Evolutionary conservation across 2,888 invertebrate species (phyloP), one percentile per base, ranked within the genome.

Genomic region (Andrena flavipes): DNA sequence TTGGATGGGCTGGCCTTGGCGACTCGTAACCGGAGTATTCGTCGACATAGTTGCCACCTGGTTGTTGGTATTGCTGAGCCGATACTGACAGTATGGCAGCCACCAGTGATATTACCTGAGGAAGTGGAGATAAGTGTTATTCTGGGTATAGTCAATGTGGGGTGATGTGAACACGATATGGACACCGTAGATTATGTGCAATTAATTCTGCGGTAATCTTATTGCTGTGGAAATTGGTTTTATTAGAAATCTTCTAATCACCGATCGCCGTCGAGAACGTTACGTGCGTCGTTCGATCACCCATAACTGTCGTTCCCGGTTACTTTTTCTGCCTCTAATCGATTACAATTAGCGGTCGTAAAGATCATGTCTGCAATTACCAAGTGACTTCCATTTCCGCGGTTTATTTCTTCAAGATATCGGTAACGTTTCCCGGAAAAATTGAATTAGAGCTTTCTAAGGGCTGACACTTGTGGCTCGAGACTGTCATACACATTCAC

Each of bases 21-120:
- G 92, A 82, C 20, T 93, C 93, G 87, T 94, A 94, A 29, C 93
- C 93, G 33, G 94, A 92, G 90, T 95, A 95, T 64, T 94, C 95
- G 77, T 95, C 95, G 33, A 91, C 92, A 83, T 92, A 92, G 84
- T 93, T 92, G 29, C 85, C 90, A 74, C 90, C 87, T 23, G 85
- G 88, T 70, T 91, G 91, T 67, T 92, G 92, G 76, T 92, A 93
- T 56, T 91, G 90, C 95, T 95, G 92, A 93, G 93, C 94, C 80
- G 92, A 86, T 82, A 94, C 92, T 94, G 95, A 90, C 72, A 94
- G 77, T 67, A 85, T 69, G 6, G 80, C 80, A 67, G 80, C 71
- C 10, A 80, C 73, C 71, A 80, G 7, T 68, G 64, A 42, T 60
- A 79, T n/a, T 82, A 86, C 76, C 88, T 88, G 87, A 26, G 48